Evolutionary conservation across 2,797 vertebrate genomes (phyloP).

Genomic region (Karalla daura): DNA sequence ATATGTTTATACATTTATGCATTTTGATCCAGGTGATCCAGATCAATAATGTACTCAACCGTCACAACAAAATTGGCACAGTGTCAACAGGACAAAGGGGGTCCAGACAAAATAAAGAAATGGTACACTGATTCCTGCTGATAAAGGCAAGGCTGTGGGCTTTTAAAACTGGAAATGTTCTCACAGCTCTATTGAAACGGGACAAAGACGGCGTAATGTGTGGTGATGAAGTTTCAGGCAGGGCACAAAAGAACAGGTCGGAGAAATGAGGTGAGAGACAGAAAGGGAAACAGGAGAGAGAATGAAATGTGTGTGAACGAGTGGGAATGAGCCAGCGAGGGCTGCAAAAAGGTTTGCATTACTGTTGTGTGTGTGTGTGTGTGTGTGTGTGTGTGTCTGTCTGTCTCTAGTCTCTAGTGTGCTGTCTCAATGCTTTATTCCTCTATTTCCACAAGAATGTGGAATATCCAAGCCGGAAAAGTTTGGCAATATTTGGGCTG

Average conservation of each 20-base stretch:
- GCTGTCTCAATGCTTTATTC: no score
- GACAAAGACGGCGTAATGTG: conserved; percentile 61
- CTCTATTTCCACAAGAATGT: not conserved
- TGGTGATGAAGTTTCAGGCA: conserved; percentile 71
- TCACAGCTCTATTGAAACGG: conserved; percentile 64
- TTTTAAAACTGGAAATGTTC: conserved; percentile 54
- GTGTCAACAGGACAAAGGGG: conserved; percentile 18
- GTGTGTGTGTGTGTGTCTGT: conserved; percentile 1
- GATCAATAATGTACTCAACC: conserved; percentile 12
- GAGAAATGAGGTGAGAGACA: conserved; percentile 29
- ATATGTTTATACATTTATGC: no score
- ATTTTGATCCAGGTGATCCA: conserved; percentile 8
- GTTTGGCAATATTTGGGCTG: not conserved
- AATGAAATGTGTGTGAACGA: conserved; percentile 13
- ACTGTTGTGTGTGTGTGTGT: conserved; percentile 18
- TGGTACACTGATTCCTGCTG: conserved; percentile 39
- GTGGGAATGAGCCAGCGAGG: conserved; percentile 20
- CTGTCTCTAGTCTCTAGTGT: not conserved
- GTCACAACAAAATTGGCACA: conserved; percentile 2
- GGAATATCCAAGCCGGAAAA: not conserved
- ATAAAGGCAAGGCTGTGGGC: conserved; percentile 30
- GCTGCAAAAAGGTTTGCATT: conserved; percentile 19
- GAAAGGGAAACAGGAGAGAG: conserved; percentile 23
- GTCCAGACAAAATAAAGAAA: conserved; percentile 30
- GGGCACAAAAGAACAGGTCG: conserved; percentile 61